Base-by-base conservation (phyloP, 2,113 vertebrate genomes). In the Clarias magur region DNA sequence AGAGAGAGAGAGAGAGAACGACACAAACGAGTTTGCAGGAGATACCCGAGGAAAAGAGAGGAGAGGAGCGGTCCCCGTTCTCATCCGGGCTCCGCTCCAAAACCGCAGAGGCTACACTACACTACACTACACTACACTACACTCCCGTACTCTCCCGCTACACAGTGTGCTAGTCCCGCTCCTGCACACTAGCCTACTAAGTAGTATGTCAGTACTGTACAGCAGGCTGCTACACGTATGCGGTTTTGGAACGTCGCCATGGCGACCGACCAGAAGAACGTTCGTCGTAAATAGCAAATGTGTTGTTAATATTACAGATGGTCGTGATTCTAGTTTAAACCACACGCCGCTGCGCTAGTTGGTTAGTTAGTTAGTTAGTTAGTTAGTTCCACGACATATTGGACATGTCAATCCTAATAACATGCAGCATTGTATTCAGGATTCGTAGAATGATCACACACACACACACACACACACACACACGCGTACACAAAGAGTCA, bases 201-300 rank as follows among this genome's bases (percentile, higher is more conserved):
- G 67, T 21, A 56, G 65, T 10, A 13, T 56, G 82, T 83, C 65
- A 25, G 34, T 57, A 57, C 4, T 38, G 34, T 38, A 38, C 34
- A 38, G 34, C 34, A 57, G 53, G 54, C 19, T 2, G 16, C 17
- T n/a, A 60, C 83, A 62, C 83, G 70, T 62, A 60, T 75, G 83
- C 83, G 83, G 56, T 73, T 62, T 85, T 85, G 83, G 68, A 85
- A 23, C 83, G 83, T 42, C 42, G 83, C 68, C 83, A 84, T 84
- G 83, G 54, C 53, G 68, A 84, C 83, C 79, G 30, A 62, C 25
- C 25, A 42, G 57, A 38, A 42, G 48, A 48, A 48, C 48, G 7
- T 48, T 48, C 6, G 48, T 48, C 48, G 48, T 48, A 48, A 48
- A 48, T 48, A 48, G 48, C 48, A 48, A 48, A 48, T 48, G 48